A percentile compares a stretch with the other conserved stretches of the same genome.
phyloP scores from a whole-genome alignment of 1,140 invertebrate genomes.

The Coenobita brevimanus region DNA sequence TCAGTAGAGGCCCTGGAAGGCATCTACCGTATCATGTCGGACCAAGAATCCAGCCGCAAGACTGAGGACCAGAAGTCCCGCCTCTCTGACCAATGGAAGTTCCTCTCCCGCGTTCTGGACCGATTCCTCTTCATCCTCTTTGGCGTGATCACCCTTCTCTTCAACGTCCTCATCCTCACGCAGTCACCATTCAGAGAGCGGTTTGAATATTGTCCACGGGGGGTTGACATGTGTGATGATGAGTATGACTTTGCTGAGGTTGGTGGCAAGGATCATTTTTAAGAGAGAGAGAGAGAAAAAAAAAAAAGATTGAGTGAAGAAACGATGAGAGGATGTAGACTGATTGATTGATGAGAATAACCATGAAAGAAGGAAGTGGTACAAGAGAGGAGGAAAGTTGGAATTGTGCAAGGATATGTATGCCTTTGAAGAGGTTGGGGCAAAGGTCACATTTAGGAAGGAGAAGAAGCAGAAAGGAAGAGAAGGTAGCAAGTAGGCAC shows the following conservation, averaged over 20 bases:
- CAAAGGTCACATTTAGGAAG: too few relatives aligned
- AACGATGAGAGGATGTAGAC: not conserved
- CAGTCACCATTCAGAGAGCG: slow-evolving; percentile 47
- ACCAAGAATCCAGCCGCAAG: not conserved
- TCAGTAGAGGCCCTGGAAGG: slow-evolving; percentile 38
- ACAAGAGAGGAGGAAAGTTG: too few relatives aligned
- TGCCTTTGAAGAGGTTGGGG: too few relatives aligned
- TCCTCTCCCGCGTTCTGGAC: slow-evolving; percentile 51
- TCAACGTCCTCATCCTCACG: slow-evolving; percentile 53
- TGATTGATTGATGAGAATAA: not conserved
- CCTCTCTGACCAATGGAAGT: slow-evolving; percentile 52
- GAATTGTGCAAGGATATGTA: too few relatives aligned
- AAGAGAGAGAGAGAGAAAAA: too few relatives aligned
- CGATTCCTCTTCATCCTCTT: slow-evolving; percentile 45
- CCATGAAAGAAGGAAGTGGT: too few relatives aligned
- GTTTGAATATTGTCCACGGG: slow-evolving; percentile 55
- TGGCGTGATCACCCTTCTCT: slow-evolving; percentile 41
- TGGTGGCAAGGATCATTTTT: not conserved
- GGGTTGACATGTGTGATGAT: slow-evolving; percentile 30
- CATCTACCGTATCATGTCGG: slow-evolving; percentile 5
- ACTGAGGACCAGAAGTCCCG: not conserved
- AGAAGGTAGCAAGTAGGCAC: too few relatives aligned
- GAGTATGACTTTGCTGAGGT: not conserved
- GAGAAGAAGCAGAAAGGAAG: too few relatives aligned
- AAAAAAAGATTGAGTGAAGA: too few relatives aligned